Base-by-base conservation (phyloP, 2,888 invertebrate species). In the Chorisops tibialis region DNA sequence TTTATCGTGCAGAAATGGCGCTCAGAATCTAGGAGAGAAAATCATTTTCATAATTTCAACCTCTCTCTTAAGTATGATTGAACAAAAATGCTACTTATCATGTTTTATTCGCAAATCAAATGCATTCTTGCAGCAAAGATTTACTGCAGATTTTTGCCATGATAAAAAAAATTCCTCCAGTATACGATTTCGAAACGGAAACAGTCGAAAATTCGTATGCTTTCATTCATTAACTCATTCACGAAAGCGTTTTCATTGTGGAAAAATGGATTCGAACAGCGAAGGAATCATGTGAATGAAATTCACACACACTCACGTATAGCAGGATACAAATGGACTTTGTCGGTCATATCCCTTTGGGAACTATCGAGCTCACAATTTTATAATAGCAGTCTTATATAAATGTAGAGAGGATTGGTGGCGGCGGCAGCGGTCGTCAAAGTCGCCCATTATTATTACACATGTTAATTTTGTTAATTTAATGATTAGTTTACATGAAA, bases 211-310 rank as follows among this genome's bases (percentile, higher is more conserved):
- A 11, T 48, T 11, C 9, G 3, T 38, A 6, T 3, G 41, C 19
- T 39, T 56, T 30, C 56, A 56, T 56, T 56, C 56, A 56, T 56
- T 5, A n/a, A 30, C 45, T 35, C 56, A 56, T 56, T 56, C 56
- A 56, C 9, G 35, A 30, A 43, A 16, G 12, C 21, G 18, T 41
- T 22, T n/a, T 45, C 56, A 45, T 43, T 54, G 39, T 54, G 22
- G 14, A 30, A 21, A 54, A 12, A n/a, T n/a, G n/a, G n/a, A 19
- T 38, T 56, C 12, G 39, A n/a, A 12, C 18, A 21, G 30, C n/a
- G n/a, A n/a, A n/a, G 14, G 18, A 41, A 6, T 21, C 21, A 39
- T 12, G 56, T 56, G 56, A 56, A 56, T 56, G 56, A 56, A 56
- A 56, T 43, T 12, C n/a, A 56, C 21, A 43, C 56, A 56, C 18